These are phyloP conservation scores for Panonychus citri DNA, from an alignment of 1,140 invertebrate species.

Conservation along the genomic window DNA sequence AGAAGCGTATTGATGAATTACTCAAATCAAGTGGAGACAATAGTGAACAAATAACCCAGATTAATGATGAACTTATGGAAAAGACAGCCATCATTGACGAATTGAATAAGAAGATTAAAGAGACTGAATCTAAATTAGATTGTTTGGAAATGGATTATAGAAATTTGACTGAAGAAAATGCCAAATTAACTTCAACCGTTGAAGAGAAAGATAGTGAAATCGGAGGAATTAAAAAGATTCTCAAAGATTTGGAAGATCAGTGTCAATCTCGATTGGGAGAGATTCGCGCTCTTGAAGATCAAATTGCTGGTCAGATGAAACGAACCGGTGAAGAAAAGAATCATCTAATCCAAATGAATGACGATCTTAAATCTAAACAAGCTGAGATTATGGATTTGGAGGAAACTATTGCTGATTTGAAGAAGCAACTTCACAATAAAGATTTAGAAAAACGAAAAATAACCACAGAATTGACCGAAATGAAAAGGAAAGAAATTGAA, in stretches of 20 bases:
- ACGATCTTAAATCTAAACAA: neutral
- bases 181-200: neutral
- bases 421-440: neutral
- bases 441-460: neutral
- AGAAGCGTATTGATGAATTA: constrained; percentile 9
- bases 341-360: neutral
- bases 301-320: constrained; percentile 8
- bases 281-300: neutral
- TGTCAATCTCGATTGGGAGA: neutral
- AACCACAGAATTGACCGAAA: neutral
- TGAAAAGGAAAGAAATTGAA: neutral
- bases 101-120: neutral
- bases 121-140: neutral
- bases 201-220: neutral
- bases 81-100: constrained; percentile 5
- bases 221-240: neutral
- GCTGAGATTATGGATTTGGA: neutral
- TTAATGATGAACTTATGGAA: constrained; percentile 8
- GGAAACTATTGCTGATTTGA: neutral
- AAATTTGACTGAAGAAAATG: neutral
- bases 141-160: neutral
- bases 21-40: constrained; percentile 7
- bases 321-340: constrained; percentile 1
- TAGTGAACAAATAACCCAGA: neutral
- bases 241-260: neutral